Conservation (phyloP, 1,140 invertebrate species). For the Vollenhovia emeryi region DNA sequence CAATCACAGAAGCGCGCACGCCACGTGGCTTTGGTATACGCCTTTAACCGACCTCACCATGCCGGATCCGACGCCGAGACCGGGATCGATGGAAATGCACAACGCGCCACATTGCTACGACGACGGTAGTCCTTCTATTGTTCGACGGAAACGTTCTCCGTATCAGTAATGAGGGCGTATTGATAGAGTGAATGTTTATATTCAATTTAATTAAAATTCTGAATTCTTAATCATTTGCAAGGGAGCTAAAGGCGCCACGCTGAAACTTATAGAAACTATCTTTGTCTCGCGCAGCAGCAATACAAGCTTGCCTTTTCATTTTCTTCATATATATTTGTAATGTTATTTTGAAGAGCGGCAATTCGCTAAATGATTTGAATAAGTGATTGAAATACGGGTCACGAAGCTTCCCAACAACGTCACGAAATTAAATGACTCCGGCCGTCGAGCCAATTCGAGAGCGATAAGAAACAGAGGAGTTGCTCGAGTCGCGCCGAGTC, state of each 20-base stretch:
- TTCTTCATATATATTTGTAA: background rate
- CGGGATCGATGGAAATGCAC: conserved; percentile 23
- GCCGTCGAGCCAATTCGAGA: conserved; percentile 59
- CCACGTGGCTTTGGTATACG: conserved; percentile 80
- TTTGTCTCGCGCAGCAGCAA: background rate
- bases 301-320: background rate
- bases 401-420: conserved; percentile 68
- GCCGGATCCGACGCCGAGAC: conserved; percentile 6
- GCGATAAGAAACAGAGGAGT: conserved; percentile 77
- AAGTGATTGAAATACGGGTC: conserved; percentile 50
- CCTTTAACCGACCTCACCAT: conserved; percentile 69
- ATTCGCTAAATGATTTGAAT: conserved; percentile 55
- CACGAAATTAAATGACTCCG: conserved; percentile 82
- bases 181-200: background rate
- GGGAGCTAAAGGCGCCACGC: background rate
- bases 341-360: background rate
- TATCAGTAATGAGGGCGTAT: background rate
- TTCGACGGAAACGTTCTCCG: background rate
- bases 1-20: conserved; percentile 83
- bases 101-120: no score
- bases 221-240: background rate
- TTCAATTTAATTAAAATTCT: background rate
- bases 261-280: background rate
- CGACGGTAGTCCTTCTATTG: conserved; percentile 22
- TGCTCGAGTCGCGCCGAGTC: conserved; percentile 77